Evolutionary conservation across 2,797 vertebrate species (phyloP), one percentile per base, ranked within the genome.

Genomic region (Alectoris magna): DNA sequence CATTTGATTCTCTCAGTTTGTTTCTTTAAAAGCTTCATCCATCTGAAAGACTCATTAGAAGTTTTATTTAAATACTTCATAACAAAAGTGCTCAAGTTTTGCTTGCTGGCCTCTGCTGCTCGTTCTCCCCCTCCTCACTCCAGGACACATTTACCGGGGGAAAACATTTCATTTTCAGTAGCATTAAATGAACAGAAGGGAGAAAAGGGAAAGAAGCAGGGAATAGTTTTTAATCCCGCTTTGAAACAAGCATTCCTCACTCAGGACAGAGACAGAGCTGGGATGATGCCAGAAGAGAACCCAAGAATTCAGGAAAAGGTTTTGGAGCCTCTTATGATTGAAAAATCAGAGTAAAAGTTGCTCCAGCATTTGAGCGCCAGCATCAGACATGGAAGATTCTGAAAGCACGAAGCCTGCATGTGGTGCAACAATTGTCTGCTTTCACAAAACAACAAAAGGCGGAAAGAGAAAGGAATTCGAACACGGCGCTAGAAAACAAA

Each of bases 341-440:
- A 82, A 96, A 96, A 92, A 74, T 92, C 93, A 95, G 96, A 95
- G 82, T 84, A 79, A 84, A 90, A 95, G 92, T 87, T 82, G 90
- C 11, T 59, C 68, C 80, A 90, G 89, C 56, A 77, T 84, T 77
- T 84, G 48, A 90, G 81, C 67, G 78, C 43, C 91, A 91, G 75
- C 63, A 46, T 31, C 62, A 46, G 68, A 73, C 0, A 9, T 55
- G 58, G 73, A 82, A 51, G 84, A 39, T 78, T 75, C 56, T 78
- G 79, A 90, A 46, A 1, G 70, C 70, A 69, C 6, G 14, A 64
- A 85, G 79, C 74, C 0, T 23, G 62, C 93, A 66, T 0, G 9
- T 24, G 72, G 73, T 11, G 60, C 6, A 59, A 77, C 8, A 24
- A 81, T 13, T 43, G 13, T 10, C 48, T 74, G 24, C 72, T 67